Base-by-base conservation (phyloP, 2,797 vertebrate genomes). In the Alosa sapidissima region DNA sequence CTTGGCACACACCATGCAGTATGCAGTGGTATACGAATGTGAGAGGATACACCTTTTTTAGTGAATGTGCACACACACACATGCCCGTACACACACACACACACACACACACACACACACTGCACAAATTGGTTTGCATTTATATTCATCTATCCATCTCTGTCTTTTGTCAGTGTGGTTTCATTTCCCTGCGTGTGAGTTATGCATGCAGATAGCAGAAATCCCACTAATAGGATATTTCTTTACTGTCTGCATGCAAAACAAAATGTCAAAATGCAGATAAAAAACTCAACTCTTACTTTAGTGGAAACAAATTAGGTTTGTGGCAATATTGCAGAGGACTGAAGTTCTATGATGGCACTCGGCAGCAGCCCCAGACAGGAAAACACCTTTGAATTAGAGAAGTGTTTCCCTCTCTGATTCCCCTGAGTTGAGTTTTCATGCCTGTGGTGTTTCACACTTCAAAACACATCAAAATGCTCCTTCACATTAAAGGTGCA, bases 171-270 rank as follows among this genome's bases (percentile, higher is more conserved):
- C 88, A 92, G 87, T 89, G 89, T 87, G 86, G 89, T 93, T 93
- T 94, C 88, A 94, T 93, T 94, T 94, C 89, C 91, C 93, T 92
- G 93, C 90, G 88, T 89, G 91, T 91, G 93, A 93, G 93, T 92
- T 92, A 94, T 93, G 91, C 91, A 85, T 81, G 90, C 86, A 94
- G 92, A 93, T 92, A 91, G 91, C 86, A 91, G 89, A 88, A 91
- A 91, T 90, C 85, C 89, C 88, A 91, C 92, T 95, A 94, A 94
- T 94, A 91, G 92, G 92, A 94, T 93, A 93, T 94, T 93, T 92
- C 91, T 92, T 93, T 91, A 89, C 91, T 93, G 91, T 91, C 89
- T 89, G 91, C 85, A 90, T 90, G 91, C 93, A 93, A 92, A 93
- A 92, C 89, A 93, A 92, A 92, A 94, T 91, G 93, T 94, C 93